Evolutionary conservation across 1,140 invertebrate species (phyloP), one percentile per base, ranked within the genome.

Genomic region (Ceratina australensis): DNA sequence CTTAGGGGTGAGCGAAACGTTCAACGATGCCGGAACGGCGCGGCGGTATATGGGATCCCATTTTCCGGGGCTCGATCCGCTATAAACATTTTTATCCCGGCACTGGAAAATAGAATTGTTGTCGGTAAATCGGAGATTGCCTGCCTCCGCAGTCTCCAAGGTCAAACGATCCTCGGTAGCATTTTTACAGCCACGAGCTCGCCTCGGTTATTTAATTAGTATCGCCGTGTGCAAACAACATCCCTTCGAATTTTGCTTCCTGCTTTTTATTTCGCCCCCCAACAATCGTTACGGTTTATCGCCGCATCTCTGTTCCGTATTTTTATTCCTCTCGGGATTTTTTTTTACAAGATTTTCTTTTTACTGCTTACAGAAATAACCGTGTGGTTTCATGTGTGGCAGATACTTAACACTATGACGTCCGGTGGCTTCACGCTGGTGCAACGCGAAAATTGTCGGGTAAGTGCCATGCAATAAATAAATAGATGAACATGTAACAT

Each of bases 71-170:
- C 8, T 65, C 20, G 15, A 49, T 49, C 20, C 42, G 63, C 42
- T 18, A 50, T 66, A 66, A 66, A 66, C 26, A 66, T 50, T 66
- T 66, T 66, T 50, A 66, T 66, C 22, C 64, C 22, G 12, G 10
- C 64, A 66, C 22, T 66, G 64, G 47, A 50, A 66, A 66, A 66
- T 66, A 18, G 47, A 50, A 66, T 66, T 66, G 64, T 66, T 50
- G 47, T n/a, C 64, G 20, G 16, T 66, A 50, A 66, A 50, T 66
- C 22, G 64, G 22, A 66, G 22, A 66, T 66, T 66, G 64, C 63
- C n/a, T n/a, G 10, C 22, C 10, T 66, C 47, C 16, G 64, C 22
- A 7, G 13, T 66, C 26, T 7, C 64, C 64, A 66, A 66, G 64
- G 64, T 66, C 64, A 26, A 66, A 26, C 22, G 64, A 66, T 42